Base-by-base conservation (phyloP, 2,888 invertebrate genomes). In the Drosophila prolongata region DNA sequence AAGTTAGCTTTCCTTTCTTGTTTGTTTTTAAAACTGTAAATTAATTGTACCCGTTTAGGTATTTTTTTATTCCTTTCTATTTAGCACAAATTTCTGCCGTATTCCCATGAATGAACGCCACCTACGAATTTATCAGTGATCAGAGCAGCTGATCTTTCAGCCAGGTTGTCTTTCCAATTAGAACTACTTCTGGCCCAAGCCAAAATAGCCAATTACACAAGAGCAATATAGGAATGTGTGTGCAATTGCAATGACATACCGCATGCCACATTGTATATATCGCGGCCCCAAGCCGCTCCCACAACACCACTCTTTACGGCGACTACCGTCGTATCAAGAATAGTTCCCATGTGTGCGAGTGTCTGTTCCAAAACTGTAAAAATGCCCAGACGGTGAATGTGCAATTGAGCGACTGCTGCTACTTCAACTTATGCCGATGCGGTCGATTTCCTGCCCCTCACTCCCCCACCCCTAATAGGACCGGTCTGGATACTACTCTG, bases 301-400 rank as follows among this genome's bases (percentile, higher is more conserved):
- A 11, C 30, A n/a, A 4, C 13, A 3, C 30, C 38, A 13, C 50
- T 35, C 13, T 35, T 13, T 54, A 27, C 37, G 38, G 27, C 69
- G 52, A 47, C 56, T 65, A 49, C 38, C 78, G 73, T 76, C 78
- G 80, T 82, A 86, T 81, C 86, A 79, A 81, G 83, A 85, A 80
- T 70, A 75, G 47, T 75, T 73, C 67, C 54, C 62, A 49, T 68
- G 47, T 49, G 49, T 42, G 44, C 54, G 49, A 54, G 42, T 56
- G 44, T 73, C 46, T 52, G 47, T 52, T 27, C 56, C 58, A 79
- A 82, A 64, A 70, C 72, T 66, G 61, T 67, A 58, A 56, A 80
- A 84, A 82, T 84, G 72, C 82, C 76, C 77, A 87, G 87, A 84
- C 84, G 76, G 75, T 84, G 84, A 83, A 77, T 83, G 79, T 83